These are phyloP conservation scores for Trachemys scripta DNA, from an alignment of 2,113 vertebrate genomes.

Conservation along the genomic window DNA sequence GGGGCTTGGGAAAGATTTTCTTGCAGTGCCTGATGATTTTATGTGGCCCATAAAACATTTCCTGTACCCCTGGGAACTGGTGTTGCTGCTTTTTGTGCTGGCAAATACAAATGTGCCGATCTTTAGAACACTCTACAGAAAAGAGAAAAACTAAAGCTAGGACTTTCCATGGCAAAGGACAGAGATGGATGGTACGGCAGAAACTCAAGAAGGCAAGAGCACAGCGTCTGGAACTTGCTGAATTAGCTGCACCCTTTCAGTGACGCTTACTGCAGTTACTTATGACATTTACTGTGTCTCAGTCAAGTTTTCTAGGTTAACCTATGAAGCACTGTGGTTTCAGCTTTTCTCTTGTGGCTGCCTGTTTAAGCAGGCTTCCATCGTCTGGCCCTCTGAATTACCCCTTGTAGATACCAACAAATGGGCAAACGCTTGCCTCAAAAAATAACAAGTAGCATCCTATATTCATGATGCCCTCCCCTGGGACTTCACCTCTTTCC, in stretches of 20 bases:
- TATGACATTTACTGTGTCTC: neutral
- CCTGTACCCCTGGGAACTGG: neutral
- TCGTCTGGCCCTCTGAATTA: neutral
- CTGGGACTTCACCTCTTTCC: neutral
- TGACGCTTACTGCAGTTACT: neutral
- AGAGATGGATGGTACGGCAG: rapidly evolving
- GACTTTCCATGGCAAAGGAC: neutral
- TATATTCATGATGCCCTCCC: neutral
- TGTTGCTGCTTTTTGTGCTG: neutral
- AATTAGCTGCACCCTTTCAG: neutral
- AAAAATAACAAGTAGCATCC: neutral
- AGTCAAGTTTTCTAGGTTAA: neutral
- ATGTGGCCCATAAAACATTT: neutral
- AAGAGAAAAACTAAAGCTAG: rapidly evolving
- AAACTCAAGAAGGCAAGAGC: neutral
- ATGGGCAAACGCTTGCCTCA: neutral
- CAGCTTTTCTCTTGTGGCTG: neutral
- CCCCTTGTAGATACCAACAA: neutral
- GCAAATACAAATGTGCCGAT: neutral
- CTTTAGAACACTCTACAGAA: neutral
- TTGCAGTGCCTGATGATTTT: slow-evolving; percentile 32
- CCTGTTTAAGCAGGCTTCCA: slow-evolving; percentile 1
- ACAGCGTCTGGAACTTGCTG: rapidly evolving
- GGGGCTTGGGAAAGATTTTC: neutral
- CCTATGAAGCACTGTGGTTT: neutral